Evolutionary conservation across 2,797 vertebrate species (phyloP), one percentile per base, ranked within the genome.

Genomic region (Catostomus latipinnis): DNA sequence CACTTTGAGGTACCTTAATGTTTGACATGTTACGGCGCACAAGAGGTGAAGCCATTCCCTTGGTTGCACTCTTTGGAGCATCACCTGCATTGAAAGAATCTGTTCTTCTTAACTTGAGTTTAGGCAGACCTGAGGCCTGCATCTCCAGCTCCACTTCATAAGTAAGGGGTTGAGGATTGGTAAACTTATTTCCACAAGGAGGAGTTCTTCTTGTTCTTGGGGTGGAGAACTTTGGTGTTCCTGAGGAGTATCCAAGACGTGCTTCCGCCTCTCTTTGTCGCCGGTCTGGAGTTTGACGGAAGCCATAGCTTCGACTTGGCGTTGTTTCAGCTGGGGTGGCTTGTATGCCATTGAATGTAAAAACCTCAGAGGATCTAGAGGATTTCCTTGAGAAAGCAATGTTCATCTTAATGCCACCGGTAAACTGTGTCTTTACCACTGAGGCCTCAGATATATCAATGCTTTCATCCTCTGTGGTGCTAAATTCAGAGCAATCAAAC

Each of bases 121-220:
- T 98, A 7, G 97, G 98, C 76, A 97, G 90, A 48, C 96, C 97
- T 0, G 96, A 96, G 0, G 93, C 92, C 72, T 95, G 96, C 95
- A 98, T 96, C 85, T 98, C 95, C 76, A 98, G 88, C 80, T 98
- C 95, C 1, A 98, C 95, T 67, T 97, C 92, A 0, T 98, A 98
- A 0, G 93, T 92, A 0, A 90, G 89, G 0, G 91, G 62, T 46
- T 85, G 88, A 0, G 82, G 79, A n/a, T 89, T 71, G 1, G n/a
- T 45, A 0, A 0, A 6, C 4, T 67, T 82, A 50, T 86, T 84
- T 16, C 1, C 71, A 9, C 62, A 87, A 60, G 69, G 60, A 1
- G 16, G 68, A 18, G 76, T 84, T n/a, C 84, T 60, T 0, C 81
- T 83, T 8, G 86, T 81, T 78, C 89, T 84, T 0, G 94, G 91